These are phyloP conservation scores for Priapulus caudatus DNA, from an alignment of 2,888 invertebrate species.

Conservation along the genomic window DNA sequence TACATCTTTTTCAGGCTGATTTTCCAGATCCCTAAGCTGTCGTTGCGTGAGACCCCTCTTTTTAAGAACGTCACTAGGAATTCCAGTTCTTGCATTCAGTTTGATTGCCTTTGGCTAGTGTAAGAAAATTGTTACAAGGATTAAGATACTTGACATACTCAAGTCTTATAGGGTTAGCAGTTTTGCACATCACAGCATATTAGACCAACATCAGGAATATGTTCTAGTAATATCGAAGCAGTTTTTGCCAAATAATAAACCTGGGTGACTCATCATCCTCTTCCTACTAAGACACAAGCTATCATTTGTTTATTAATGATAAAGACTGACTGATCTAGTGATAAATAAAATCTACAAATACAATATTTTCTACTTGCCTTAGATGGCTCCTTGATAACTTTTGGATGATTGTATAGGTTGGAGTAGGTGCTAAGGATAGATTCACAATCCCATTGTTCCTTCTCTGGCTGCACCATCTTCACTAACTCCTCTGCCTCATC, in stretches of 20 bases:
- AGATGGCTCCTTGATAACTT: constrained; percentile 53
- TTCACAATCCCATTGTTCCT: constrained; percentile 77
- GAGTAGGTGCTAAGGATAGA: constrained; percentile 76
- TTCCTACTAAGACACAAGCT: too few species aligned
- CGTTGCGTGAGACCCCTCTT: constrained; percentile 27
- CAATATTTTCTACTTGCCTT: too few species aligned
- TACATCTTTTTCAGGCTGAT: constrained; percentile 26
- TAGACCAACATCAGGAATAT: too few species aligned
- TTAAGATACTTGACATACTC: too few species aligned
- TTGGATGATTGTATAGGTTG: constrained; percentile 82
- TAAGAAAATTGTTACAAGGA: constrained; percentile 8
- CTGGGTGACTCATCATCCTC: too few species aligned
- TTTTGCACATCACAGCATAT: too few species aligned
- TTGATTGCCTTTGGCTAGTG: constrained; percentile 23
- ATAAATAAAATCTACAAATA: too few species aligned
- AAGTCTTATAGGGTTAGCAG: too few species aligned
- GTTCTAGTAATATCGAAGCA: too few species aligned
- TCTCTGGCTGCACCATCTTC: constrained; percentile 50
- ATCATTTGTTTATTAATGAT: too few species aligned
- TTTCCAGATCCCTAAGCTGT: constrained; percentile 21
- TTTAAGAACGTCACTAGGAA: constrained; percentile 26
- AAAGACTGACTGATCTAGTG: too few species aligned
- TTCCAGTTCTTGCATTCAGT: constrained; percentile 24
- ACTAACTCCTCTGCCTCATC: constrained; percentile 28
- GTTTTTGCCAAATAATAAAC: too few species aligned